Percentiles rank a stretch among this genome's conserved stretches.
phyloP scores from a whole-genome alignment of 2,797 vertebrate species.

The Sarcoramphus papa region DNA sequence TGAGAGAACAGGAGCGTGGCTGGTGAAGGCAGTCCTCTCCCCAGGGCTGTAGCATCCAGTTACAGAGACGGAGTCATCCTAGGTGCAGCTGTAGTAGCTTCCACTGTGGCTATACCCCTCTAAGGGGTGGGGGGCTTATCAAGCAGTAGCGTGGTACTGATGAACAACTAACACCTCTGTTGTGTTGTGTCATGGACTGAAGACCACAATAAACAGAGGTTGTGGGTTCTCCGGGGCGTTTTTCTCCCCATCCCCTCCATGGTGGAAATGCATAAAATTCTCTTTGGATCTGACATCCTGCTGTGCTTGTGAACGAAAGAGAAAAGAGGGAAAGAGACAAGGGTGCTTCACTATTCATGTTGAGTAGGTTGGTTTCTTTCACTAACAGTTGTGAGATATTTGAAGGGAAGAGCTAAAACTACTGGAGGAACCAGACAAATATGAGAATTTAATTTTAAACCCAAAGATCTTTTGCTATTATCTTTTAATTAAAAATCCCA shows the following conservation, averaged over 20 bases:
- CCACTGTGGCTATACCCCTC: not conserved
- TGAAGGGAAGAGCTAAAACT: not conserved
- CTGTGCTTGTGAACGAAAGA: not conserved
- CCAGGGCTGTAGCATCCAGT: not conserved
- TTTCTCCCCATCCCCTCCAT: not conserved
- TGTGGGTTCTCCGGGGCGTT: not conserved
- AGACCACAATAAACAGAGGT: not conserved
- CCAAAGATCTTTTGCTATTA: not conserved
- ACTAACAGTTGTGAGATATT: not conserved
- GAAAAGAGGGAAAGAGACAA: not conserved
- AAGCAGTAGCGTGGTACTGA: not conserved
- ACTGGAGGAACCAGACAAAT: not conserved
- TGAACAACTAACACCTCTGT: not conserved
- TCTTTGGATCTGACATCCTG: not conserved
- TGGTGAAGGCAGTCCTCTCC: not conserved
- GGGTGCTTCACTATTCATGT: not conserved
- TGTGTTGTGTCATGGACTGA: not conserved
- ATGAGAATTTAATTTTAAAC: not conserved
- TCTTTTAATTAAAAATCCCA: constrained; percentile 29
- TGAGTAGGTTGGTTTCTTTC: not conserved
- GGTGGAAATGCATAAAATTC: not conserved
- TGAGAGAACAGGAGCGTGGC: not conserved
- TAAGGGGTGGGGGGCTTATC: not conserved
- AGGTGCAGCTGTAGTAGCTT: not conserved
- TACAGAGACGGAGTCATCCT: not conserved